Evolutionary conservation across 2,888 invertebrate species (phyloP).

Genomic region (Psylliodes chrysocephalus): DNA sequence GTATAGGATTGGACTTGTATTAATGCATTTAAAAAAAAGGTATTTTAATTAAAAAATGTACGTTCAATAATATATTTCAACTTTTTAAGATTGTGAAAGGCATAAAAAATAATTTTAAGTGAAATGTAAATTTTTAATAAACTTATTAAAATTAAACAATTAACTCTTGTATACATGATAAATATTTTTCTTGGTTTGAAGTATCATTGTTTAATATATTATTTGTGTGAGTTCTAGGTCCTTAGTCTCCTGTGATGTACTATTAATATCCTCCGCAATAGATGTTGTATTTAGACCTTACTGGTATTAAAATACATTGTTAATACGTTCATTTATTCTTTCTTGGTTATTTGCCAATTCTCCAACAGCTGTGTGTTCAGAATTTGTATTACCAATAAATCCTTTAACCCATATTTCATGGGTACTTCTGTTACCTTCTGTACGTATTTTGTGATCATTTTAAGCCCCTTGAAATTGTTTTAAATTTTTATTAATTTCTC

Average conservation of each 20-base stretch:
- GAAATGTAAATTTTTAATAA: too few relatives aligned
- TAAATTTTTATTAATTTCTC: slow-evolving; percentile 14
- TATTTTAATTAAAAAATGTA: too few relatives aligned
- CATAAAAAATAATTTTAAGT: too few relatives aligned
- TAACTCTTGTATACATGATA: background rate
- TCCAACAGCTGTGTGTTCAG: slow-evolving; percentile 17
- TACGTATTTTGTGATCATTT: slow-evolving; percentile 3
- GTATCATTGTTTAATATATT: slow-evolving; percentile 4
- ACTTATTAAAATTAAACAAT: too few relatives aligned
- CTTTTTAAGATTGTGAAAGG: too few relatives aligned
- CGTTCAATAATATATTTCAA: too few relatives aligned
- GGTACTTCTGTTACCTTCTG: slow-evolving; percentile 14
- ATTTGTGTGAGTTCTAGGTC: background rate
- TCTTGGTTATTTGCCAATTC: slow-evolving; percentile 8
- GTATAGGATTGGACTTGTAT: too few relatives aligned
- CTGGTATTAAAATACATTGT: background rate
- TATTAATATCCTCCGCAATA: slow-evolving; percentile 16
- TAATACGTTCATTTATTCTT: background rate
- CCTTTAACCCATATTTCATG: slow-evolving; percentile 11
- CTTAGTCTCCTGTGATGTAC: background rate
- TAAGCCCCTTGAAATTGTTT: slow-evolving; percentile 1
- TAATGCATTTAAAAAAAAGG: too few relatives aligned
- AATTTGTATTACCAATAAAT: slow-evolving; percentile 10
- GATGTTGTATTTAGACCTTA: background rate
- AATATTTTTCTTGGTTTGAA: background rate